These are phyloP conservation scores for Arothron firmamentum DNA, from an alignment of 2,113 vertebrate species.

Conservation along the genomic window DNA sequence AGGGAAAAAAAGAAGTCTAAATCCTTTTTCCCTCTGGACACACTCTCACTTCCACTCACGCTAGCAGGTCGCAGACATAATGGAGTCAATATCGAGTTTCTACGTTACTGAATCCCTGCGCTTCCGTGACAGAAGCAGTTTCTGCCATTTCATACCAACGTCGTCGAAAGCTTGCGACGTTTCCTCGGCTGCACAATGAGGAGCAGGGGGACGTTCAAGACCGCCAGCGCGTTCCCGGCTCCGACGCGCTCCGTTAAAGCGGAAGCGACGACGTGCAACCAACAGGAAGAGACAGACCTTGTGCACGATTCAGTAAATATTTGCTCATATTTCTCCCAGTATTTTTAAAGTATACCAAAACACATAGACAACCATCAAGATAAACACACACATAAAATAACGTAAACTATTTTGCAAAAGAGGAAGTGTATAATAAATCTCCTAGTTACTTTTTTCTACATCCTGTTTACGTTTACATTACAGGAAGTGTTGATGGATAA, in stretches of 20 bases:
- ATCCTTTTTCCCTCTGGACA: conserved; percentile 32
- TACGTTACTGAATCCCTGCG: conserved; percentile 59
- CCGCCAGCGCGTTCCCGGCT: conserved; percentile 43
- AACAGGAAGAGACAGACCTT: neutral
- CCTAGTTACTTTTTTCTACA: neutral
- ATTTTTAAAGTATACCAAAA: neutral
- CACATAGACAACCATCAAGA: no score
- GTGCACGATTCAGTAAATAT: neutral
- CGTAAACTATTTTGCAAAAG: no score
- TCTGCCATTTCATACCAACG: conserved; percentile 71
- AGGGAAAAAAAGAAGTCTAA: conserved; percentile 32
- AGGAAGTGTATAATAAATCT: no score
- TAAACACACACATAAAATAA: no score
- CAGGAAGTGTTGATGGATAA: no score
- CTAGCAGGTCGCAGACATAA: conserved; percentile 57
- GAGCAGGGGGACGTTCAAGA: conserved; percentile 49
- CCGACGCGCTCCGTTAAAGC: conserved; percentile 13
- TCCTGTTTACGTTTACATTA: neutral
- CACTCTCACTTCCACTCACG: conserved; percentile 50
- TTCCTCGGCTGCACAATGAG: conserved; percentile 62
- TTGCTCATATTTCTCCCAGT: neutral
- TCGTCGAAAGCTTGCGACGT: conserved; percentile 64
- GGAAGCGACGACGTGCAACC: conserved; percentile 51
- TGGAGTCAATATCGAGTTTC: conserved; percentile 51
- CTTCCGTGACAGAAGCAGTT: conserved; percentile 67